Percentiles rank a stretch among this genome's conserved stretches.
These are phyloP conservation scores for Rhynchotus rufescens DNA, from an alignment of 2,797 vertebrate genomes.

Conservation along the genomic window DNA sequence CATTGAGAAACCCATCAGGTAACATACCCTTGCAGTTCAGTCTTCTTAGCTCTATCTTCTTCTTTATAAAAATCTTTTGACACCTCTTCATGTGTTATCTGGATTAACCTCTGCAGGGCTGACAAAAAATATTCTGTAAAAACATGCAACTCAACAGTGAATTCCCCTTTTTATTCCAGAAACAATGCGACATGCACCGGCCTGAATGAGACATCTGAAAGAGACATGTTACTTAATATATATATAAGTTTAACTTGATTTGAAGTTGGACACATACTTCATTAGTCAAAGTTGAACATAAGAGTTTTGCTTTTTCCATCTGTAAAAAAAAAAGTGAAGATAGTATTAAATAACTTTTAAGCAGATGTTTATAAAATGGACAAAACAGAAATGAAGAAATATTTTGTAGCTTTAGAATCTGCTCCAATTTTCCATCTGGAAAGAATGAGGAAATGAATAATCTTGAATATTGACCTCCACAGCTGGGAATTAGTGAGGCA, in stretches of 20 bases:
- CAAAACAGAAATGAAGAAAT: background rate
- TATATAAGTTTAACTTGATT: too few relatives aligned
- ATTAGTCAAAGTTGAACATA: background rate
- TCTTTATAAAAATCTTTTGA: conserved; percentile 56
- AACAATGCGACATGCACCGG: background rate
- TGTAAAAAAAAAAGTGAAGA: background rate
- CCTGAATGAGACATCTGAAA: background rate
- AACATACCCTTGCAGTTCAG: conserved; percentile 11
- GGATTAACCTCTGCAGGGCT: conserved; percentile 78
- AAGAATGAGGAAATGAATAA: background rate
- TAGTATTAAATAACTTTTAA: background rate
- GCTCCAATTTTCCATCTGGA: background rate
- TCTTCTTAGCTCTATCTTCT: background rate
- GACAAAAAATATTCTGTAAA: background rate
- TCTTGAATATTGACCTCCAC: background rate
- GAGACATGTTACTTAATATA: background rate
- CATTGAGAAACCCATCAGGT: background rate
- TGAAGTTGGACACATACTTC: background rate
- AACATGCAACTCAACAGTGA: background rate
- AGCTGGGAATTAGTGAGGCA: background rate
- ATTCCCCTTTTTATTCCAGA: background rate
- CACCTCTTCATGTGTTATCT: conserved; percentile 69
- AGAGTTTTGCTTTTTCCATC: background rate
- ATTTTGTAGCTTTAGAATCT: background rate
- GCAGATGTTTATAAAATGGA: background rate